Evolutionary conservation across 2,797 vertebrate genomes (phyloP), one percentile per base, ranked within the genome.

Genomic region (Eupleurogrammus muticus): DNA sequence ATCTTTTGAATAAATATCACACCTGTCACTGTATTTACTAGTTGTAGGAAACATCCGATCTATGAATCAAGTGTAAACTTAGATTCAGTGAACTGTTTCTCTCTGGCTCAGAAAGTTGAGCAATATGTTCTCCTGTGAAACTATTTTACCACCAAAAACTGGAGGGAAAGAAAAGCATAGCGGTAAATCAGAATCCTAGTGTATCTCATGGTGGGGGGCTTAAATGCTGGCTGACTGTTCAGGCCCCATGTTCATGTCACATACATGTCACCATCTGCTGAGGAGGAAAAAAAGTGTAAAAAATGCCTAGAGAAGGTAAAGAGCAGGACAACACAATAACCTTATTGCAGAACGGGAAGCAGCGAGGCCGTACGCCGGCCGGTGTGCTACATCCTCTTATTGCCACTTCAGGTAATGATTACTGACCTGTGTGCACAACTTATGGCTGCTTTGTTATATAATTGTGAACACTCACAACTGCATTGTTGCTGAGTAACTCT

Each of bases 71-170:
- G 21, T 52, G n/a, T 35, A 64, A 23, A 47, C 14, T 35, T 23
- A 35, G 54, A 64, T 28, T 50, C 48, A 66, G 61, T 9, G 23
- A 62, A 49, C 28, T 11, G 36, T 62, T 69, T 70, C 23, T 53
- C 9, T 61, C 49, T 23, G 40, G 38, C 53, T 46, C 5, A 42
- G 3, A 4, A 2, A 42, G 80, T 91, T 89, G 82, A 83, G 83
- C 79, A 91, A 86, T 61, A 77, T 66, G 70, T 87, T 83, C 50
- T 73, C 32, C 57, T 46, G 57, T 73, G 66, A 82, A 88, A 87
- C 72, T 44, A 32, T 83, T 84, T 82, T 55, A 60, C 81, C 49
- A n/a, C 46, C 60, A 75, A 68, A 79, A 61, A 50, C 28, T 56
- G 47, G 48, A 66, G 64, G 62, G 3, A 28, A 48, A 47, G 46